These are phyloP conservation scores for Ophioninae sp. DNA, from an alignment of 2,888 invertebrate genomes.

Conservation along the genomic window DNA sequence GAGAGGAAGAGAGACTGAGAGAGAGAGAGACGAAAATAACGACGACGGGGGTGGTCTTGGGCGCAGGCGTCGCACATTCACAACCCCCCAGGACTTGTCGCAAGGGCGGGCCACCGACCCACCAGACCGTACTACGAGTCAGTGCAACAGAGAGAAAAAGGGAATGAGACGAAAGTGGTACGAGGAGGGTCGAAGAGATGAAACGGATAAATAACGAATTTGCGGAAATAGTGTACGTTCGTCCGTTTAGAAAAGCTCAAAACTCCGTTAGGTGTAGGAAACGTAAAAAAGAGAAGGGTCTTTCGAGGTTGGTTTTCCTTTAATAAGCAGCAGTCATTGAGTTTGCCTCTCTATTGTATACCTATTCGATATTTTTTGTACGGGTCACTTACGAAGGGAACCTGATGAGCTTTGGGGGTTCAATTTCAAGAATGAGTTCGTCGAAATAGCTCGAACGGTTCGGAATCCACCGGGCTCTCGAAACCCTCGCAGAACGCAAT, in stretches of 20 bases:
- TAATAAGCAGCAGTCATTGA: neutral
- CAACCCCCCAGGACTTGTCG: slow-evolving; percentile 62
- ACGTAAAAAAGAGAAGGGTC: slow-evolving; percentile 20
- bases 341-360: neutral
- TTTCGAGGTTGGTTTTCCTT: neutral
- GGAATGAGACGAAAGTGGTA: slow-evolving; percentile 28
- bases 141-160: slow-evolving; percentile 42
- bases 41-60: slow-evolving; percentile 60
- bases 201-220: slow-evolving; percentile 74
- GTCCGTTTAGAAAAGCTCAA: slow-evolving; percentile 57
- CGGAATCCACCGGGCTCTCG: neutral
- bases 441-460: neutral
- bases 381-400: neutral
- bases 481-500: neutral
- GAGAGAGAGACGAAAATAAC: slow-evolving; percentile 34
- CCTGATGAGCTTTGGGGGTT: neutral
- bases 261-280: neutral
- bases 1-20: slow-evolving; percentile 11
- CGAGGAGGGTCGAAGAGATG: slow-evolving; percentile 60
- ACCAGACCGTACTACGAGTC: slow-evolving; percentile 53
- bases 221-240: slow-evolving; percentile 69
- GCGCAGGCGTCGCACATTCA: slow-evolving; percentile 71
- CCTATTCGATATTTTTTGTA: neutral
- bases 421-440: neutral
- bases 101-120: slow-evolving; percentile 63